Evolutionary conservation across 2,113 vertebrate genomes (phyloP), one percentile per base, ranked within the genome.

Genomic region (Psilopsiagon aymara): DNA sequence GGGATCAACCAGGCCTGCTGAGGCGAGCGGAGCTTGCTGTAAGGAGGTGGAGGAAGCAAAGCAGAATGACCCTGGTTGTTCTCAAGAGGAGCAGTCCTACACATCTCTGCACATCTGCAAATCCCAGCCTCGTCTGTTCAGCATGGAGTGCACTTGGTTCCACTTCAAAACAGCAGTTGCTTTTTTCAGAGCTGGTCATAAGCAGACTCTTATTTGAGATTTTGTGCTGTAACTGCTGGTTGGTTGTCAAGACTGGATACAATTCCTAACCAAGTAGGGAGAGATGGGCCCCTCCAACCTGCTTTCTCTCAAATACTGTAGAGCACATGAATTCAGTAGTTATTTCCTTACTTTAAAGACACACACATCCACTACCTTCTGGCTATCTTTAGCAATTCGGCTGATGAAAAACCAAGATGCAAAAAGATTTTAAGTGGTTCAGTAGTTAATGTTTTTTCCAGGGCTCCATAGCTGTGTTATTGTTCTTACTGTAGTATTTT

Each of bases 351-450:
- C 80, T 88, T 91, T 92, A 87, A 94, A 96, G 92, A 73, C 85
- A 94, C 1, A 70, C 74, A 79, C 77, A 49, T 92, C 73, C 91
- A 85, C 94, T 94, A 80, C 81, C 63, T 96, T 90, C 84, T 96
- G 91, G 57, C 92, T 95, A 94, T 94, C 94, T 93, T 92, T 88
- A 95, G 95, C 77, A 92, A 74, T 85, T 67, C 5, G 14, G 41
- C 79, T 94, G 93, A 95, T 97, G 96, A 94, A 96, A 96, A 97
- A 96, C 66, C 92, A 96, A 97, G 92, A 97, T 92, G 92, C 92
- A 86, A 64, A 83, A 94, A 87, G 83, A 89, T 94, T 92, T 94
- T 87, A 96, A 96, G 88, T 92, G 77, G 62, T 93, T 94, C 81
- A 13, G 88, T 91, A 94, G 91, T 96, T 96, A 94, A 97, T 95